Conservation (phyloP, 2,797 vertebrate genomes). For the Sphenopsis melanotis region DNA sequence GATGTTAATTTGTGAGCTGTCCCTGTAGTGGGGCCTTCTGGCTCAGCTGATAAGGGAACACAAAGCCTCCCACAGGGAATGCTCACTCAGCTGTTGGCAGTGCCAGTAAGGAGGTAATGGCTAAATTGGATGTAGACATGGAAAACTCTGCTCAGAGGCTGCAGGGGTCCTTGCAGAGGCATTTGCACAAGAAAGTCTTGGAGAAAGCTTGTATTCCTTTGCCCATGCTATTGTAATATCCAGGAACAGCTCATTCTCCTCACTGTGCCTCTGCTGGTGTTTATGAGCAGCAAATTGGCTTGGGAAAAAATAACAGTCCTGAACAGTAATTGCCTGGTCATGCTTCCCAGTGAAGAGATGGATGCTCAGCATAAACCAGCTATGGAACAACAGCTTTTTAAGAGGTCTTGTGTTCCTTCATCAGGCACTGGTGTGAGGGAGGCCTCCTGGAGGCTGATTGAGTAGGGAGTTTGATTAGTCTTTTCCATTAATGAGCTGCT, state of each 20-base stretch:
- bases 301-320: neutral
- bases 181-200: neutral
- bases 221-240: neutral
- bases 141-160: neutral
- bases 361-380: neutral
- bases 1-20: conserved; percentile 12
- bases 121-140: neutral
- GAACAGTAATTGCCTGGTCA: conserved; percentile 2
- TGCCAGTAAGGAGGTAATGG: neutral
- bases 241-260: neutral
- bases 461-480: neutral
- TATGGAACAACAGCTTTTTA: neutral
- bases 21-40: neutral
- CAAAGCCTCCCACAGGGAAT: neutral
- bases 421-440: neutral
- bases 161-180: conserved; percentile 22
- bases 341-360: neutral
- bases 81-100: neutral
- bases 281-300: conserved; percentile 25
- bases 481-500: neutral
- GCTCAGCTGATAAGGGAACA: neutral
- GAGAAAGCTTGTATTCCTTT: neutral
- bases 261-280: neutral
- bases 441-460: neutral
- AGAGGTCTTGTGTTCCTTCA: neutral